Conservation (phyloP, 2,113 vertebrate species). For the Strix aluco region DNA sequence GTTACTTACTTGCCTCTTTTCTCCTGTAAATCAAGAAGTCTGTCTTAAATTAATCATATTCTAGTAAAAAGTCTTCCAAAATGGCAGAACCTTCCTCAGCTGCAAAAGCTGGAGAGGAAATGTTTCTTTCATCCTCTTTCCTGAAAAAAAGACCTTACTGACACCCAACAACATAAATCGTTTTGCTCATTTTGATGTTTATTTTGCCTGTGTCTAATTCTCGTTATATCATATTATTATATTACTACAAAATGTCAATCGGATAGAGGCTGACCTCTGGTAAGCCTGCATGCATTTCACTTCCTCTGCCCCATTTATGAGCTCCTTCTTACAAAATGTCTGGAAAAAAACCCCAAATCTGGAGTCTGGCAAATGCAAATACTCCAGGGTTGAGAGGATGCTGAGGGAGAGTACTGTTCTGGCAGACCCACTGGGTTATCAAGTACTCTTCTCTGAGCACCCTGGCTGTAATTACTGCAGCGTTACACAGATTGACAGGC, state of each 20-base stretch:
- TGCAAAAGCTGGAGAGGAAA: too few species aligned
- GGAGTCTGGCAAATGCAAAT: neutral
- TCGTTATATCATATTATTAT: neutral
- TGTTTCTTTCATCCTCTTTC: neutral
- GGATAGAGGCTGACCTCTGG: neutral
- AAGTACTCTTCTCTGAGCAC: neutral
- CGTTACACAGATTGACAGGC: neutral
- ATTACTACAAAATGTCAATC: neutral
- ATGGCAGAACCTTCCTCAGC: neutral
- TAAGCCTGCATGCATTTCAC: fast-evolving
- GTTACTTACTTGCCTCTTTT: neutral
- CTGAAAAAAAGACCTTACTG: neutral
- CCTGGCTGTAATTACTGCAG: neutral
- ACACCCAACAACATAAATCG: fast-evolving
- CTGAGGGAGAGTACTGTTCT: neutral
- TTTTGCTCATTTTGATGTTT: neutral
- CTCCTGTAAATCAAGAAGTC: neutral
- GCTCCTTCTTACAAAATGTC: neutral
- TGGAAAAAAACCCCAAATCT: neutral
- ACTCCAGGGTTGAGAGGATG: neutral
- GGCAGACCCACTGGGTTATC: neutral
- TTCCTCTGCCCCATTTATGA: neutral
- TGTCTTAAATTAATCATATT: neutral
- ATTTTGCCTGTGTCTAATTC: neutral
- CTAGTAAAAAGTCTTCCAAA: neutral